A percentile compares a stretch with the other conserved stretches of the same genome.
These are phyloP conservation scores for Chaetodon auriga DNA, from an alignment of 2,113 vertebrate genomes.

Conservation along the genomic window DNA sequence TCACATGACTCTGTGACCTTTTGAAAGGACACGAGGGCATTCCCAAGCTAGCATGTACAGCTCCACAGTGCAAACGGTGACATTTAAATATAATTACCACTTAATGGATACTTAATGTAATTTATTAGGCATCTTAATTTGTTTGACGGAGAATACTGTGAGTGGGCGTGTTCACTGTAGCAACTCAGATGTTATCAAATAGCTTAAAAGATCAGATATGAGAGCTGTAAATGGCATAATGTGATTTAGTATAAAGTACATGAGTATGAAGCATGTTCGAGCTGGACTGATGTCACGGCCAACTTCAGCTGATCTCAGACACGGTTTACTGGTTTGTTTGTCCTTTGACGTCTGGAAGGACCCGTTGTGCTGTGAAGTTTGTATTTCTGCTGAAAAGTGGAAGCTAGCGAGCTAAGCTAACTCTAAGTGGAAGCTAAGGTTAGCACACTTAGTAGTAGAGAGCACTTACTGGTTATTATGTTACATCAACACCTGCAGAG, in stretches of 20 bases:
- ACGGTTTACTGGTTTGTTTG: background rate
- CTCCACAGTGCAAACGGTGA: background rate
- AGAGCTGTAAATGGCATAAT: background rate
- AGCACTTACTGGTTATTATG: background rate
- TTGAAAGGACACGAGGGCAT: background rate
- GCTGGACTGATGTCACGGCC: too few relatives aligned
- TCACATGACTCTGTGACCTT: background rate
- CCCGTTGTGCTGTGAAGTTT: background rate
- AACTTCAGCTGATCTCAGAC: too few relatives aligned
- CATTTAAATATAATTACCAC: slow-evolving; percentile 31
- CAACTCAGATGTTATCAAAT: background rate
- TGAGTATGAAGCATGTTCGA: too few relatives aligned
- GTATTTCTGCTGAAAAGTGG: too few relatives aligned
- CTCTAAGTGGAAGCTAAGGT: background rate
- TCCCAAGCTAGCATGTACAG: background rate
- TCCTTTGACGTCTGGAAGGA: background rate
- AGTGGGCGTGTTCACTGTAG: background rate
- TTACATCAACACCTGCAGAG: background rate
- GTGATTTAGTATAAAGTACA: background rate
- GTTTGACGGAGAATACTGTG: background rate
- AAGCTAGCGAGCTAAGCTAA: background rate
- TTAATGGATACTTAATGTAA: slow-evolving; percentile 20
- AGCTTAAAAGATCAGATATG: background rate
- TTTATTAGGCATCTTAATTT: background rate
- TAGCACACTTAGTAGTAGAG: background rate